phyloP scores from a whole-genome alignment of 2,888 invertebrate species.

The Netelia melanura region DNA sequence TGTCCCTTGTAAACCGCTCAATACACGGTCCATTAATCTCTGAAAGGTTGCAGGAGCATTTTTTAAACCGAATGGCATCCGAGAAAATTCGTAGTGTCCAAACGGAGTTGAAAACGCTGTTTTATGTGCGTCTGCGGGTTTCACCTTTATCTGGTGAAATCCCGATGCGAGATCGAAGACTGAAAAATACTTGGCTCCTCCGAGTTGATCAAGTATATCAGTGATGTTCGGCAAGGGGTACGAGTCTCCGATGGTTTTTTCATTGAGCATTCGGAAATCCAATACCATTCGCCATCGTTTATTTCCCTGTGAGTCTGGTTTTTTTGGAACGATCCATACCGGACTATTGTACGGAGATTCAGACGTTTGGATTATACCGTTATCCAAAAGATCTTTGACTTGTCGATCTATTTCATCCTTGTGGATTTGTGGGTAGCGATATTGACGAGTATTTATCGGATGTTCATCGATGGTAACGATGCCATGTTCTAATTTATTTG shows the following conservation, averaged over 20 bases:
- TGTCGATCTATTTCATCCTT: constrained; percentile 65
- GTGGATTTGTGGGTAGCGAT: constrained; percentile 58
- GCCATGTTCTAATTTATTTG: constrained; percentile 7
- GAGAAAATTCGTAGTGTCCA: constrained; percentile 71
- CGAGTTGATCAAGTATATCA: constrained; percentile 65
- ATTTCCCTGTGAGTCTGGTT: constrained; percentile 64
- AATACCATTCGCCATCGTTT: constrained; percentile 63
- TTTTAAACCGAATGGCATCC: constrained; percentile 77
- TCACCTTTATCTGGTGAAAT: constrained; percentile 74
- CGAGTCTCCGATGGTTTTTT: constrained; percentile 61
- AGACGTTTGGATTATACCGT: constrained; percentile 55
- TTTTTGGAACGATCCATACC: constrained; percentile 70
- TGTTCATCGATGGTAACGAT: constrained; percentile 35
- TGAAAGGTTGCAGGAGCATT: constrained; percentile 79
- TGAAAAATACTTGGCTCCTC: constrained; percentile 72
- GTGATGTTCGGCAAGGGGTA: too few species aligned
- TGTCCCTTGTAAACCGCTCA: constrained; percentile 64
- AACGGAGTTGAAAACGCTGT: constrained; percentile 71
- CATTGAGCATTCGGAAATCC: constrained; percentile 64
- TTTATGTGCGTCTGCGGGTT: constrained; percentile 64
- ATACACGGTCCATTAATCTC: constrained; percentile 75
- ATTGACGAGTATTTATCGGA: constrained; percentile 62
- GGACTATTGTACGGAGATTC: constrained; percentile 62
- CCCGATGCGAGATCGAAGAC: constrained; percentile 74
- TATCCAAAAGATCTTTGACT: constrained; percentile 50